Evolutionary conservation across 2,888 invertebrate genomes (phyloP), one percentile per base, ranked within the genome.

Genomic region (Podotricha telesiphe): DNA sequence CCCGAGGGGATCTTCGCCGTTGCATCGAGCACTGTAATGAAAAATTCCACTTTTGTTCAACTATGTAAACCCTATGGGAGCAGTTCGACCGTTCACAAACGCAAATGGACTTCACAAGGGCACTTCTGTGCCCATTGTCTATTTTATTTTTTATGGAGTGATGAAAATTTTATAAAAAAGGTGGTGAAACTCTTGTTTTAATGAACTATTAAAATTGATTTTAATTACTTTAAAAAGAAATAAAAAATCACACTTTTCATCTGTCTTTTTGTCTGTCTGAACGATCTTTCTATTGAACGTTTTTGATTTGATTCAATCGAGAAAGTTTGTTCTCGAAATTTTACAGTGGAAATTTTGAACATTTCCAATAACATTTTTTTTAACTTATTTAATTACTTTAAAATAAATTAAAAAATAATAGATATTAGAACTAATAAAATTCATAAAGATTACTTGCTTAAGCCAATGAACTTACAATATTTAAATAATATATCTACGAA

Each of bases 1-100:
- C 96, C 95, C 77, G 95, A 94, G 77, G 95, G 94, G 65, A 96
- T 93, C 83, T 96, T 96, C n/a, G 95, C 96, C 42, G 95, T 94
- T 40, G 96, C 94, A 84, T 96, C 96, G 79, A 96, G 88, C 95
- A 96, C 96, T 96, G 89, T 80, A 93, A 89, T 86, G 78, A 86
- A 87, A 83, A 88, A 85, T 82, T 83, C 74, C 78, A 76, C 74
- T 83, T 79, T 78, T 72, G 77, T 81, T 81, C 72, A 82, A 80
- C 76, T 75, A 79, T 74, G 75, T 66, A 37, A 69, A 74, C 71
- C 81, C 79, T 72, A 65, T 73, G 80, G 81, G 83, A 79, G 67
- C 67, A 68, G 75, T 76, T 76, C 75, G 74, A 71, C 68, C 69
- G 68, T 48, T 62, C 34, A 50, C 68, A 66, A 69, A 72, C 59